Conservation (phyloP, 2,888 invertebrate species). For the Mimachlamys varia region DNA sequence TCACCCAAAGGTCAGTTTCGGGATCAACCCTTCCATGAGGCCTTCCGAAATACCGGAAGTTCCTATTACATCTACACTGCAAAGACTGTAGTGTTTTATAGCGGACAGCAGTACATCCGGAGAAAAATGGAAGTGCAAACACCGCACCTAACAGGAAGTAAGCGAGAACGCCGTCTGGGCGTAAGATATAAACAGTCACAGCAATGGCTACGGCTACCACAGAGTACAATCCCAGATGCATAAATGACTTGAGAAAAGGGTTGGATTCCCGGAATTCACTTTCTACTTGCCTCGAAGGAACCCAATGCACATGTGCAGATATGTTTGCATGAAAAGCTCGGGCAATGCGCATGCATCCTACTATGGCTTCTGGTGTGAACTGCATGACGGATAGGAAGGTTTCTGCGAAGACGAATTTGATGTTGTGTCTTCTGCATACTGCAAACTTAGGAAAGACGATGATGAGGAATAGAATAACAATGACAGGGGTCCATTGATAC, state of each 20-base stretch:
- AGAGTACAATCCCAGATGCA: constrained; percentile 22
- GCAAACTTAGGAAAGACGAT: constrained; percentile 48
- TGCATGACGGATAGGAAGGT: constrained; percentile 50
- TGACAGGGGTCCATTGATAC: constrained; percentile 37
- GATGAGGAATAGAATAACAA: constrained; percentile 46
- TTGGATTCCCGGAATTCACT: constrained; percentile 48
- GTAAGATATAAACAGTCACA: background rate
- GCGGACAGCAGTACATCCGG: constrained; percentile 8
- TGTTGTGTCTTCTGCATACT: constrained; percentile 32
- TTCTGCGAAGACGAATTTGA: constrained; percentile 44
- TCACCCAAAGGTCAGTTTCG: background rate
- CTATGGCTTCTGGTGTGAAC: constrained; percentile 53
- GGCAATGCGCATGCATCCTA: constrained; percentile 49
- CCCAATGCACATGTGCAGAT: constrained; percentile 42
- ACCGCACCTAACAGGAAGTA: background rate
- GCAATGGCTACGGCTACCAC: background rate
- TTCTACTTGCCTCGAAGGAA: constrained; percentile 52
- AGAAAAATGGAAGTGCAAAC: constrained; percentile 16
- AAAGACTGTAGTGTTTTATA: background rate
- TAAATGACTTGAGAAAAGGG: constrained; percentile 10
- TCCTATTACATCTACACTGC: background rate
- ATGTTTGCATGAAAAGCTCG: constrained; percentile 45
- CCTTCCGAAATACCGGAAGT: background rate
- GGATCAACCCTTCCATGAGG: background rate
- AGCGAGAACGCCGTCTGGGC: background rate